These are phyloP conservation scores for Phenganax marumi DNA, from an alignment of 92 coral and sea anemone genomes.

Conservation along the genomic window DNA sequence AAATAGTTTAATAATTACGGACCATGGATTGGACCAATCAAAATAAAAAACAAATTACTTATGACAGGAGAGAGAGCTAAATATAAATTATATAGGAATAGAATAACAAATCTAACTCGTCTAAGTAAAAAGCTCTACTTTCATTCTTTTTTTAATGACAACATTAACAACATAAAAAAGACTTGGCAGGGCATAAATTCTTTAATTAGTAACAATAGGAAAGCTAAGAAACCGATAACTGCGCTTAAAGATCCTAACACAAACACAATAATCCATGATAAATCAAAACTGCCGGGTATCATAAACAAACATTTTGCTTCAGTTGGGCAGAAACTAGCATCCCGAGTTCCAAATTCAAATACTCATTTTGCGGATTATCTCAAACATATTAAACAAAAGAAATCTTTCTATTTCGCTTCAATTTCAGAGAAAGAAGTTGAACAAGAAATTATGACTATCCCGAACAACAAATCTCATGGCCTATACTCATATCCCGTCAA, in stretches of 20 bases:
- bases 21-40: conserved; percentile 23
- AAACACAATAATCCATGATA: not conserved
- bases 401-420: not conserved
- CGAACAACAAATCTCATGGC: conserved; percentile 5
- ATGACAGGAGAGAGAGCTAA: conserved; percentile 44
- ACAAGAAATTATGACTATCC: not conserved
- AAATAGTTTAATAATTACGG: too few species aligned
- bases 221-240: not conserved
- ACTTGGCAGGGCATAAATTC: conserved; percentile 33
- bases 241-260: too few species aligned
- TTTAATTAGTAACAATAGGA: not conserved
- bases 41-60: conserved; percentile 39
- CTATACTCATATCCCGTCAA: conserved; percentile 12
- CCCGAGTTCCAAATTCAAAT: too few species aligned
- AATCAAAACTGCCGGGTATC: not conserved
- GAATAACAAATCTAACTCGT: conserved; percentile 40
- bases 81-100: conserved; percentile 49
- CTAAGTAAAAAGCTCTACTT: conserved; percentile 21
- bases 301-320: not conserved
- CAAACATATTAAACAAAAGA: not conserved
- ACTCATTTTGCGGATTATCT: too few species aligned
- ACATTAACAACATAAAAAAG: conserved; percentile 3
- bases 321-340: too few species aligned
- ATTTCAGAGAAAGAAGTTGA: conserved; percentile 8
- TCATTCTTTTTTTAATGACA: not conserved